Evolutionary conservation across 2,797 vertebrate genomes (phyloP), one percentile per base, ranked within the genome.

Genomic region (Coregonus ussuriensis): DNA sequence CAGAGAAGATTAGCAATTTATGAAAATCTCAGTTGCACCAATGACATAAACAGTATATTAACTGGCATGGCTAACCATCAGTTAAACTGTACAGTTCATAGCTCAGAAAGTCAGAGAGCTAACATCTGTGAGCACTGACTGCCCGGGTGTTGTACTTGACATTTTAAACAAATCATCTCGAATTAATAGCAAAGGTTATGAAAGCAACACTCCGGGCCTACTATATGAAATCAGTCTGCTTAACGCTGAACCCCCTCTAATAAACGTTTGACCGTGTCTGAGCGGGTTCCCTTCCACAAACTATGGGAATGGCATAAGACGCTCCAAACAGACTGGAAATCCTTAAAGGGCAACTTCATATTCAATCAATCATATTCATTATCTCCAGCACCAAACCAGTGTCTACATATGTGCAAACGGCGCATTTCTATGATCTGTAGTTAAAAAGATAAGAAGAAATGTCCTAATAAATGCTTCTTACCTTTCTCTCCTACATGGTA

Each of bases 171-270:
- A 71, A 82, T 82, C 47, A 75, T 74, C 54, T 54, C 53, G 18
- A 76, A 72, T 76, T 77, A 79, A 79, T 79, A 74, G 35, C 33
- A 76, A 74, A 76, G 77, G 71, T 79, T 82, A 71, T 37, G 47
- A 77, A 72, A 53, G 75, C 71, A 69, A 33, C 70, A 67, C 69
- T 71, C 72, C 18, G 14, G 73, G 74, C 72, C 25, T 31, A 62
- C 73, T 75, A 78, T 78, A 78, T 56, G 33, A 71, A 81, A 59
- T 63, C 18, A 47, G 75, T 52, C 35, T 66, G 54, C 66, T 74
- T 65, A 35, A 35, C 25, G 21, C 3, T 52, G 74, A 78, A 56
- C 56, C 41, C 77, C 41, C 59, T 29, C 56, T 18, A 53, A 21
- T 72, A 70, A 75, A 75, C 29, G 62, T 74, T 52, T n/a, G 16